Base-by-base conservation (phyloP, 2,888 invertebrate species). In the Metallyticus violacea region DNA sequence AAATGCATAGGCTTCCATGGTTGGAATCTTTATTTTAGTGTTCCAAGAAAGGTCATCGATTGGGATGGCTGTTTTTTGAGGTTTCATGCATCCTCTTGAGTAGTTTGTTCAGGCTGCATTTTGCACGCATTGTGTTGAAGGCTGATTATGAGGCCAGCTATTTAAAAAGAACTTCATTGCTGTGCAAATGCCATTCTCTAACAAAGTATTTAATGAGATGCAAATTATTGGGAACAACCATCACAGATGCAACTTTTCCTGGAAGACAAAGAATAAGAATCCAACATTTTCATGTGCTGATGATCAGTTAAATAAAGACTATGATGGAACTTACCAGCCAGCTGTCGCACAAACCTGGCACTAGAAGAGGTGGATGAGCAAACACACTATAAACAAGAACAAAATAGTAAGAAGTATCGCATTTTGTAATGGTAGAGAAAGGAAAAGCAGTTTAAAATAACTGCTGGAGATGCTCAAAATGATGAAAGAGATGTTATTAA, bases 381-480 rank as follows among this genome's bases (percentile, higher is more conserved):
- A 62, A 15, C 1, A 62, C 2, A n/a, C n/a, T n/a, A 15, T 62
- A 62, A 22, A 2, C 15, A 62, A 62, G 40, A 62, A 62, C 40
- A 62, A 62, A 62, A 62, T 62, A 62, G 40, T 62, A 15, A 62
- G 40, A 15, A 62, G 40, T 40, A 15, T 62, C 40, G 22, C 40
- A 62, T 62, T 62, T 62, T 62, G 15, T 62, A 62, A 62, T 15
- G 15, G 9, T 62, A 62, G 40, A 62, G 40, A 62, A 62, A 62
- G 40, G 40, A 62, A 62, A 62, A 62, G 40, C 40, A 62, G 40
- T 62, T 62, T 62, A 15, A 2, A 62, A 62, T 62, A 22, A 62
- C 40, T 62, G 40, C 62, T 83, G 77, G 83, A 77, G 83, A 27
- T 83, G 83, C 83, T 83, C 83, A 83, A 77, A 30, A 76, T 81